Evolutionary conservation across 2,888 invertebrate species (phyloP).

Genomic region (Lottia gigantea): DNA sequence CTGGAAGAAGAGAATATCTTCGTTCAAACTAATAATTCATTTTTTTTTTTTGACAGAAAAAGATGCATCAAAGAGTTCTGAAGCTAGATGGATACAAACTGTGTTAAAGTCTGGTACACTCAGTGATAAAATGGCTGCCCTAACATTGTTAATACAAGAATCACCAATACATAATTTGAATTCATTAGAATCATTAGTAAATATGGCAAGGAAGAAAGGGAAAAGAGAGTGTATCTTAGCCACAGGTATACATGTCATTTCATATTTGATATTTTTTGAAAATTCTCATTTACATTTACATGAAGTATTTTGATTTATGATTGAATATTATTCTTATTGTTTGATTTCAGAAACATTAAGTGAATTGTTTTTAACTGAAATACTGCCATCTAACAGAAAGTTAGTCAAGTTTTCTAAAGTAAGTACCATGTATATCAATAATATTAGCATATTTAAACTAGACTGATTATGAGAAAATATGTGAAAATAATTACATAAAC

Average conservation of each 20-base stretch:
- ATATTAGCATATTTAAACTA: too few relatives aligned
- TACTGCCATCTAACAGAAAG: constrained; percentile 67
- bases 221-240: constrained; percentile 72
- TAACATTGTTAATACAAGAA: constrained; percentile 83
- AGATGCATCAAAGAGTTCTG: constrained; percentile 55
- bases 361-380: constrained; percentile 80
- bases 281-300: neutral
- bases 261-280: neutral
- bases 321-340: constrained; percentile 10
- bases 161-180: constrained; percentile 83
- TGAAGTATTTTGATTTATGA: neutral
- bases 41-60: constrained; percentile 41
- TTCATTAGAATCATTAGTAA: constrained; percentile 78
- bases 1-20: too few relatives aligned
- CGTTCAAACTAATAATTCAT: too few relatives aligned
- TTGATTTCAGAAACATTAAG: constrained; percentile 78
- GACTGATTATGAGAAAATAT: too few relatives aligned
- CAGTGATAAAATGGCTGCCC: constrained; percentile 87
- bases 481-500: too few relatives aligned
- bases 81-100: constrained; percentile 65
- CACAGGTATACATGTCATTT: constrained; percentile 73
- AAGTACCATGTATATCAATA: constrained; percentile 24
- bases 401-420: constrained; percentile 66
- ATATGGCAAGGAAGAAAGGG: constrained; percentile 83
- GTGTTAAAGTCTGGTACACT: constrained; percentile 84